Conservation (phyloP, 2,797 vertebrate species). For the Urocyon cinereoargenteus region DNA sequence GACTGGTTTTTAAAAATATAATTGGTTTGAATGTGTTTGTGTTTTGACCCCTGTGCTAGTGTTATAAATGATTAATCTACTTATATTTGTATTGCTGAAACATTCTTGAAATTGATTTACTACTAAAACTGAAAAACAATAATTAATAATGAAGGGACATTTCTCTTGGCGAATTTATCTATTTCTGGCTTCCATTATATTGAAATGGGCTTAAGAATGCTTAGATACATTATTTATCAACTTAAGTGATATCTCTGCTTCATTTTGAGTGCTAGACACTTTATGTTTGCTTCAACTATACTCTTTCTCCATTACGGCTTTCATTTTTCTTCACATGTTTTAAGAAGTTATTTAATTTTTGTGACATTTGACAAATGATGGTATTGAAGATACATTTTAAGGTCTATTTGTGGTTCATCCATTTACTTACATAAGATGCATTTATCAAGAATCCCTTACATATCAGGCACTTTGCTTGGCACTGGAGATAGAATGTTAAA, state of each 20-base stretch:
- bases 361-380: not conserved
- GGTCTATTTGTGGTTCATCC: not conserved
- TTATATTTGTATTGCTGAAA: not conserved
- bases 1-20: not conserved
- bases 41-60: not conserved
- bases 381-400: not conserved
- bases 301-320: not conserved
- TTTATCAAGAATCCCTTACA: not conserved
- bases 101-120: not conserved
- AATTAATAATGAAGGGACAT: not conserved
- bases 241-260: not conserved
- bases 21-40: not conserved
- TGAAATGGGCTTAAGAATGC: conserved; percentile 35
- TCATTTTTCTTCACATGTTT: not conserved
- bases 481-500: not conserved
- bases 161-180: conserved; percentile 20
- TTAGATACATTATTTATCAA: conserved; percentile 31
- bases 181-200: not conserved
- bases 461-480: not conserved
- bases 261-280: not conserved
- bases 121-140: conserved; percentile 8
- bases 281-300: not conserved
- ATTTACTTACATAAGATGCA: not conserved
- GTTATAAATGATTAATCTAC: not conserved
- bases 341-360: conserved; percentile 14